A percentile compares a stretch with the other conserved stretches of the same genome.
These are phyloP conservation scores for Etheostoma cragini DNA, from an alignment of 2,113 vertebrate species.

Conservation along the genomic window DNA sequence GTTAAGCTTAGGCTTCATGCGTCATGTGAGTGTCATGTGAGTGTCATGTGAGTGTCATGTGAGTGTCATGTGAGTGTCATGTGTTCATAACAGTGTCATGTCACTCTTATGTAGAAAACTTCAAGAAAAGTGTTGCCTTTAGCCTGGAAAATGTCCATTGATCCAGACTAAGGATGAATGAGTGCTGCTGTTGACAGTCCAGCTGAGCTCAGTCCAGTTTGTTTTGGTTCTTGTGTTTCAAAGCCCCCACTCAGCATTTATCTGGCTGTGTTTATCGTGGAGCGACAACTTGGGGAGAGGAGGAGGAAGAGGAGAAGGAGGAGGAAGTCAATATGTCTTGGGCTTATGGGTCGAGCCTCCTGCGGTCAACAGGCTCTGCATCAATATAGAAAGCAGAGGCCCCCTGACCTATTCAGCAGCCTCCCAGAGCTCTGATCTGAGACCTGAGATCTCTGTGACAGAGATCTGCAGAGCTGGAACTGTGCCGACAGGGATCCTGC, in stretches of 20 bases:
- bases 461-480: slow-evolving; percentile 49
- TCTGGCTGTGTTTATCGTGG: slow-evolving; percentile 11
- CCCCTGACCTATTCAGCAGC: slow-evolving; percentile 42
- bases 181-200: background rate
- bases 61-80: no score
- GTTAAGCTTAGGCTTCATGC: no score
- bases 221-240: slow-evolving; percentile 24
- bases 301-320: no score
- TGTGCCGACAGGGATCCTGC: slow-evolving; percentile 10
- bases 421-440: slow-evolving; percentile 36
- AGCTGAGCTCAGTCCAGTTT: slow-evolving; percentile 11
- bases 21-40: no score
- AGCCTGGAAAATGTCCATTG: no score
- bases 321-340: slow-evolving; percentile 35
- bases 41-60: no score
- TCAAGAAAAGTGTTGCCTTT: no score
- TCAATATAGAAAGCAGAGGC: slow-evolving; percentile 42
- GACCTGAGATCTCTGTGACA: no score
- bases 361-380: slow-evolving; percentile 31
- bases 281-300: slow-evolving; percentile 10
- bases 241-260: slow-evolving; percentile 19
- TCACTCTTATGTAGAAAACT: no score
- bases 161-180: background rate
- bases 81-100: no score
- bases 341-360: slow-evolving; percentile 32